Percentiles rank a stretch among this genome's conserved stretches.
phyloP scores from a whole-genome alignment of 2,888 invertebrate genomes.

The Ephialtes manifestator region DNA sequence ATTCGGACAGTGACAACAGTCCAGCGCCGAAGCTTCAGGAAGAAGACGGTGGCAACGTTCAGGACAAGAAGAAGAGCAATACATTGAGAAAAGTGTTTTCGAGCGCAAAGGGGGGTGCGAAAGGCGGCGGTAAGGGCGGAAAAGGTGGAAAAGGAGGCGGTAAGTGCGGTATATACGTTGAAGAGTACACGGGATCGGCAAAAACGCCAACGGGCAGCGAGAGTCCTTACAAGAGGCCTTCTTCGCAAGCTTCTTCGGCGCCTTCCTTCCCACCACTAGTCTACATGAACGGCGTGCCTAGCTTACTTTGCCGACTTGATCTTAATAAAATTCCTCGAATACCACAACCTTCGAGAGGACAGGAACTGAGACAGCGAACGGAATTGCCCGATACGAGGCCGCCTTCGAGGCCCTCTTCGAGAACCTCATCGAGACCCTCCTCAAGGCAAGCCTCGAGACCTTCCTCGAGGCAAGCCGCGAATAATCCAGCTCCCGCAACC shows the following conservation, averaged over 20 bases:
- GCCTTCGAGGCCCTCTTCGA: conserved; percentile 76
- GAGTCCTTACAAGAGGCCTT: conserved; percentile 84
- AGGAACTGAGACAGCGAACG: conserved; percentile 87
- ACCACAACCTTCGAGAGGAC: conserved; percentile 84
- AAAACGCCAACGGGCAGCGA: conserved; percentile 85
- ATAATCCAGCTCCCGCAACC: conserved; percentile 37
- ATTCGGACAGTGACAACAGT: conserved; percentile 84
- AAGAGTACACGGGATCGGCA: conserved; percentile 83
- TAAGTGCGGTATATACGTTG: conserved; percentile 88
- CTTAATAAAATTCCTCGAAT: conserved; percentile 84
- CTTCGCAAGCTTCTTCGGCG: conserved; percentile 76
- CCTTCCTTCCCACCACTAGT: conserved; percentile 77
- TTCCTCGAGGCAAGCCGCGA: conserved; percentile 59
- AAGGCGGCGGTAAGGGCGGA: conserved; percentile 89
- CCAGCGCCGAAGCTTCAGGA: conserved; percentile 85
- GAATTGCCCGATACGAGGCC: conserved; percentile 87
- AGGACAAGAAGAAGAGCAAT: conserved; percentile 91
- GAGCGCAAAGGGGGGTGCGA: conserved; percentile 85
- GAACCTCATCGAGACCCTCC: conserved; percentile 63
- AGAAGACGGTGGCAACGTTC: conserved; percentile 87
- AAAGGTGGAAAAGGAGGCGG: conserved; percentile 89
- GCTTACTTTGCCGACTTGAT: conserved; percentile 86
- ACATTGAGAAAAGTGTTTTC: conserved; percentile 90
- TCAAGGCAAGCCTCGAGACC: conserved; percentile 63
- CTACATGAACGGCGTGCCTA: conserved; percentile 81